Base-by-base conservation (phyloP, 2,888 invertebrate species). In the Heteromurus nitidus region DNA sequence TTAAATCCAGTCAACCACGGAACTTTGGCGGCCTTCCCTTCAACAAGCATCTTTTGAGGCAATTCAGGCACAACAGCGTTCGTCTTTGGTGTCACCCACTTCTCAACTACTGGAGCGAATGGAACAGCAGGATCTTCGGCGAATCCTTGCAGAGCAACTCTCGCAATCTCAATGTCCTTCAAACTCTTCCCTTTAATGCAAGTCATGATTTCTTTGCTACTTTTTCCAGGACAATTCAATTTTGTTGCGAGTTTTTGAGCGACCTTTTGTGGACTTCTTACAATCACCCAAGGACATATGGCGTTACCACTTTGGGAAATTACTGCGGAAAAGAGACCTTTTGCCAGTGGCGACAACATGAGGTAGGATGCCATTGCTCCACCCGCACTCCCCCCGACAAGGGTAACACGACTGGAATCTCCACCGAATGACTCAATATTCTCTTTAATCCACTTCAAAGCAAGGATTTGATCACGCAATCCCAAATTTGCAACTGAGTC, bases 1-100 rank as follows among this genome's bases (percentile, higher is more conserved):
- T 84, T 84, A 22, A 75, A 79, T 0, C 84, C 84, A 3, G 82
- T 77, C 0, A 84, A 30, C 82, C 82, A 84, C 0, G 84, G 82
- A 13, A 84, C 62, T 13, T 44, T 47, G 16, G 28, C 26, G 18
- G 26, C 76, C 22, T 81, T 81, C 5, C 84, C 84, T 64, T 81
- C 76, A 5, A 65, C 68, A 13, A 83, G 44, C 20, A 84, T 18
- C 30, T 84, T 83, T 36, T 75, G 77, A 16, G 84, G 84, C 7
- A 60, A 11, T n/a, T 84, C 84, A 5, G 81, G 77, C 22, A 84
- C 13, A 18, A 84, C 81, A 28, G 81, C 74, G 1, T 81, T 74
- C 1, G 73, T 75, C 11, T 73, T 81, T 20, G 22, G 65, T 0
- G 72, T 73, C 3, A 82, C 36, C 65, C 72, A 72, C 31, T 77